Conservation (phyloP, 2,888 invertebrate genomes). For the Watsonalla cultraria region DNA sequence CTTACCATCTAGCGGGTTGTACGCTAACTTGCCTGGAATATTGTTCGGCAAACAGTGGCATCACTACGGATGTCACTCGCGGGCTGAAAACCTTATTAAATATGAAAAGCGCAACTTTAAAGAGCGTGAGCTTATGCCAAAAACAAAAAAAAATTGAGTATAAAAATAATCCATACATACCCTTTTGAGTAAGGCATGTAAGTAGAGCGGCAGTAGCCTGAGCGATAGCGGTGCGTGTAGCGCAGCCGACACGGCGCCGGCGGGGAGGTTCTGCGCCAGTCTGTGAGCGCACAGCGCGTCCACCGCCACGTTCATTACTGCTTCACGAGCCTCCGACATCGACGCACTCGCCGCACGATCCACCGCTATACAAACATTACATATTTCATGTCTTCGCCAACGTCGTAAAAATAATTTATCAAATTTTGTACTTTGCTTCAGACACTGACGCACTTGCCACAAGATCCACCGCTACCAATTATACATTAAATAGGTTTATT, state of each 20-base stretch:
- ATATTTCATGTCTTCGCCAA: background rate
- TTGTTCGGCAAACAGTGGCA: too few relatives aligned
- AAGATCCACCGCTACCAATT: too few relatives aligned
- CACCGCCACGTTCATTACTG: slow-evolving; percentile 95
- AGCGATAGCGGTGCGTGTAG: slow-evolving; percentile 88
- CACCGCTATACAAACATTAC: slow-evolving; percentile 81
- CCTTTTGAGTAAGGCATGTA: slow-evolving; percentile 90
- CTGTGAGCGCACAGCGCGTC: slow-evolving; percentile 82
- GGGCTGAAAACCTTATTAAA: too few relatives aligned
- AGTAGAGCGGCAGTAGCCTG: slow-evolving; percentile 90
- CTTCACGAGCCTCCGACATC: slow-evolving; percentile 95
- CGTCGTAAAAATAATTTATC: background rate
- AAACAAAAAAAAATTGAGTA: too few relatives aligned
- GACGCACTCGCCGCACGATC: slow-evolving; percentile 93
- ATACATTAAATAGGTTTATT: too few relatives aligned
- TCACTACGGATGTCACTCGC: too few relatives aligned
- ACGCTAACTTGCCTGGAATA: too few relatives aligned
- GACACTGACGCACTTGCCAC: too few relatives aligned
- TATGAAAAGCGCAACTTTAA: too few relatives aligned
- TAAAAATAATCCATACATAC: slow-evolving; percentile 12
- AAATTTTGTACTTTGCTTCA: background rate
- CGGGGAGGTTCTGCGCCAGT: slow-evolving; percentile 80
- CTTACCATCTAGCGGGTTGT: too few relatives aligned
- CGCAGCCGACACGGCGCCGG: slow-evolving; percentile 61
- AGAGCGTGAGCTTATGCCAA: too few relatives aligned